These are phyloP conservation scores for Ivindomyrus marchei DNA, from an alignment of 2,113 vertebrate genomes.

Conservation along the genomic window DNA sequence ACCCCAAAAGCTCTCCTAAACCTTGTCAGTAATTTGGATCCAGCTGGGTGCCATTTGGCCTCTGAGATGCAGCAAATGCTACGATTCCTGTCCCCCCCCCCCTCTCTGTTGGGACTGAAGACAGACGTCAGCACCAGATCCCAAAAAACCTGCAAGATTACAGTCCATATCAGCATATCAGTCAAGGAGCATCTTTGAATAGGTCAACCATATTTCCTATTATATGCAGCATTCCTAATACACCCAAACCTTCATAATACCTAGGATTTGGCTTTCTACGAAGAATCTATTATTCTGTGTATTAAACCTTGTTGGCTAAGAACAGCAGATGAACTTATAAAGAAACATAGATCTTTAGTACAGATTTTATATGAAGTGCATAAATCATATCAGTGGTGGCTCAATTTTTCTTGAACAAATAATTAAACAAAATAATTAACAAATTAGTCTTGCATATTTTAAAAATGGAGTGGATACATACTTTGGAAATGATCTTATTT, in stretches of 20 bases:
- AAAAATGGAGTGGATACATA: neutral
- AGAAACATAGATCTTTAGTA: neutral
- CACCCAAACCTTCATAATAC: neutral
- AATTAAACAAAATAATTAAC: neutral
- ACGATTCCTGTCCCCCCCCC: neutral
- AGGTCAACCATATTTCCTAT: neutral
- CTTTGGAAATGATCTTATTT: neutral
- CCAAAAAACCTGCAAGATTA: neutral
- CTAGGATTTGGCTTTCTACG: neutral
- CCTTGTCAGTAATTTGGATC: neutral
- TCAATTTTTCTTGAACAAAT: neutral
- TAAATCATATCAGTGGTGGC: neutral
- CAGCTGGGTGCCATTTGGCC: slow-evolving; percentile 7
- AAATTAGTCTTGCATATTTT: neutral
- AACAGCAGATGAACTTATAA: neutral
- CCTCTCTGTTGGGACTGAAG: neutral
- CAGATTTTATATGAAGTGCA: neutral
- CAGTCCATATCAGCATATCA: neutral
- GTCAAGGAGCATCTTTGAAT: neutral
- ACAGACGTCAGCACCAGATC: slow-evolving; percentile 12
- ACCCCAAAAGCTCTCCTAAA: neutral
- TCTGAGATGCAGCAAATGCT: slow-evolving; percentile 1
- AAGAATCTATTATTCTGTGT: neutral
- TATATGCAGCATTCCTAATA: neutral
- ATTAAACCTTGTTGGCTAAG: neutral